These are phyloP conservation scores for Poicephalus gulielmi DNA, from an alignment of 2,113 vertebrate genomes.

Conservation along the genomic window DNA sequence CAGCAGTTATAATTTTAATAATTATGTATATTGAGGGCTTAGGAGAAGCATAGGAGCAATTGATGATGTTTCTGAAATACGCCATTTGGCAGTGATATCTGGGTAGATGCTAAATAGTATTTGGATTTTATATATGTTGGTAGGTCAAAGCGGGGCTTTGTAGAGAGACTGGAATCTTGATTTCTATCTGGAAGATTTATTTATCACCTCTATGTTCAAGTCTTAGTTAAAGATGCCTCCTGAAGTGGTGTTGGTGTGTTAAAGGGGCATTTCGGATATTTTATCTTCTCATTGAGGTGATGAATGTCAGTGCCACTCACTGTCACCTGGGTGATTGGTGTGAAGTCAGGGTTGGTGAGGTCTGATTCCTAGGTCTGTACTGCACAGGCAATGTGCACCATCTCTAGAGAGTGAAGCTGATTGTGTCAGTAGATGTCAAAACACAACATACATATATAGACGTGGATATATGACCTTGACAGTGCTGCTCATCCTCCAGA, in stretches of 20 bases:
- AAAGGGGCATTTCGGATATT: not conserved
- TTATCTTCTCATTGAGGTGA: not conserved
- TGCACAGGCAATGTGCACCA: not conserved
- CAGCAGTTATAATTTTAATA: not conserved
- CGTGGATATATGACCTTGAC: not conserved
- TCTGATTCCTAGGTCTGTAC: not conserved
- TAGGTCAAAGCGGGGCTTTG: not conserved
- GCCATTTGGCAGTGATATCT: not conserved
- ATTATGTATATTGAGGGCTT: not conserved
- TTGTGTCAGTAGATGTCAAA: not conserved
- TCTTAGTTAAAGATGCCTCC: not conserved
- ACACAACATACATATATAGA: accelerated
- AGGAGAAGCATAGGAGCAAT: not conserved
- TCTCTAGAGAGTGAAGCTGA: not conserved
- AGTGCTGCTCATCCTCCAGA: not conserved
- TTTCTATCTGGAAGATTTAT: not conserved
- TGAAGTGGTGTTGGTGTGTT: not conserved
- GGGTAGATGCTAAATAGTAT: not conserved
- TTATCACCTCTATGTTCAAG: not conserved
- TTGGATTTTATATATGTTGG: accelerated
- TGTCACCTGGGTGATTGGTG: not conserved
- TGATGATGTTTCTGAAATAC: not conserved
- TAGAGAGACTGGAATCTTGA: not conserved
- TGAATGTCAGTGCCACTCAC: not conserved
- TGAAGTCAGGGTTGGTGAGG: not conserved